Percentiles rank a stretch among this genome's conserved stretches.
Conservation (phyloP, 2,888 invertebrate species). For the Synanthedon tipuliformis region DNA sequence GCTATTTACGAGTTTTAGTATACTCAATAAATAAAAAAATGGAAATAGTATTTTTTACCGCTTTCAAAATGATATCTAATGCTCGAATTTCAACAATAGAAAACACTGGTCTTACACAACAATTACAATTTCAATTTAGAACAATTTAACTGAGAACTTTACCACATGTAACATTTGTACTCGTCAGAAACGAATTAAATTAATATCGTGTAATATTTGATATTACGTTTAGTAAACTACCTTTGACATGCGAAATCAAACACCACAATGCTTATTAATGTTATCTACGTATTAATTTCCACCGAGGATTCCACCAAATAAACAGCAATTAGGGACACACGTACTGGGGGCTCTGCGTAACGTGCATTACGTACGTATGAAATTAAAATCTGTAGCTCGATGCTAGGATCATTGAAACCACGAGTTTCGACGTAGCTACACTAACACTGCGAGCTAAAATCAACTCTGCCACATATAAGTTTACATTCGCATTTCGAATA, state of each 20-base stretch:
- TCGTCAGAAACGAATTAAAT: too few species aligned
- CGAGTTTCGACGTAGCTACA: background rate
- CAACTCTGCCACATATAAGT: background rate
- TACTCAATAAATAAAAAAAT: too few species aligned
- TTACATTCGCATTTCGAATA: background rate
- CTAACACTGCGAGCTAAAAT: background rate
- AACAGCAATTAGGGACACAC: constrained; percentile 9
- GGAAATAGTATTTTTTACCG: too few species aligned
- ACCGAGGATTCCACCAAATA: constrained; percentile 13
- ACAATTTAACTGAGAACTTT: too few species aligned
- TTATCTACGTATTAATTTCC: constrained; percentile 4
- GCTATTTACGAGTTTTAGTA: too few species aligned
- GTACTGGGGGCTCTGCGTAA: background rate
- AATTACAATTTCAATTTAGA: too few species aligned
- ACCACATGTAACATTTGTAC: too few species aligned
- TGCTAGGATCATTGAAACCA: constrained; percentile 9
- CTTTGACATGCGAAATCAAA: constrained; percentile 8
- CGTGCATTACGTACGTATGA: constrained; percentile 7
- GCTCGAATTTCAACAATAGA: too few species aligned
- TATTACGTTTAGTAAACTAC: constrained; percentile 11
- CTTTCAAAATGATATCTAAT: too few species aligned
- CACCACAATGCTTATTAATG: constrained; percentile 10
- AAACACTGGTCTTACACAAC: too few species aligned
- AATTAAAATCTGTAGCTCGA: constrained; percentile 12
- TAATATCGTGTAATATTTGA: background rate